Evolutionary conservation across 2,113 vertebrate genomes (phyloP).

Genomic region (Meriones unguiculatus): DNA sequence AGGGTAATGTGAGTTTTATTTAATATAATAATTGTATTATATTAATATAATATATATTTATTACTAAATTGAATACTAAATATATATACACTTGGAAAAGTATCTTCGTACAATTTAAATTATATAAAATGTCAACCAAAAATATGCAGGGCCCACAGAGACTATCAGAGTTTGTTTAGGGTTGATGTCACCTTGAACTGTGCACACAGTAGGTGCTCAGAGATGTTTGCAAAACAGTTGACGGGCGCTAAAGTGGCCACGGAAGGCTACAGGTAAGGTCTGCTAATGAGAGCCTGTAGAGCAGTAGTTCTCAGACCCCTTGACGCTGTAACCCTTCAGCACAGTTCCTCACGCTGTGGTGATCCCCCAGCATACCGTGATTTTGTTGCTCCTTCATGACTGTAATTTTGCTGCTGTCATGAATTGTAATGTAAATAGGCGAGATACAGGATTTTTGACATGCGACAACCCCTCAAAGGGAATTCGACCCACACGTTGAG

Average conservation of each 20-base stretch:
- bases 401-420: not conserved
- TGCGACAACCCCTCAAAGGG: not conserved
- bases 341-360: not conserved
- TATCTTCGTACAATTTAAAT: constrained; percentile 39
- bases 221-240: not conserved
- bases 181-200: not conserved
- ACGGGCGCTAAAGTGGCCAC: too few species aligned
- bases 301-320: not conserved
- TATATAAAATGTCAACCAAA: not conserved
- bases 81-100: constrained; percentile 33
- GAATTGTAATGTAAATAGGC: not conserved
- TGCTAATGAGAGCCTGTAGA: not conserved
- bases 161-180: not conserved
- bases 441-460: not conserved
- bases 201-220: not conserved
- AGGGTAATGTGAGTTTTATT: constrained; percentile 34
- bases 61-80: not conserved
- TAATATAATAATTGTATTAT: not conserved
- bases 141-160: not conserved
- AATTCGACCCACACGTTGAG: not conserved
- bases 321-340: not conserved
- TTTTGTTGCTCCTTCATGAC: not conserved
- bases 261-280: not conserved
- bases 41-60: too few species aligned
- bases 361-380: not conserved